These are phyloP conservation scores for Cotesia chilonis DNA, from an alignment of 1,140 invertebrate species.

Conservation along the genomic window DNA sequence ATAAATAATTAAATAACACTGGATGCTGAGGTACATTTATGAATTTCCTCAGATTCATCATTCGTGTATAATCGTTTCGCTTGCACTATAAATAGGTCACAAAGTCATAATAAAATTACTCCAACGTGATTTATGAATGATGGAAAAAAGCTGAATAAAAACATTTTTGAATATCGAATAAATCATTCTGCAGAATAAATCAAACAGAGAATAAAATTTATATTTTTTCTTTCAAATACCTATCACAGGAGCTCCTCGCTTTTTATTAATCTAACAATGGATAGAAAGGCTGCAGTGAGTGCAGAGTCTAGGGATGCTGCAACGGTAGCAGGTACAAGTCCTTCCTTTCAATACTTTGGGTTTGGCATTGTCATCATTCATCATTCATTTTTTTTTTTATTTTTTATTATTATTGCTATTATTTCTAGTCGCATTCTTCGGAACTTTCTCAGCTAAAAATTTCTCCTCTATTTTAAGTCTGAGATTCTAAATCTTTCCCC, in stretches of 20 bases:
- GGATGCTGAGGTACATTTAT: background rate
- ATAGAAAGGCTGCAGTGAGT: slow-evolving; percentile 24
- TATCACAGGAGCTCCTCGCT: slow-evolving; percentile 14
- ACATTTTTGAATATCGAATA: slow-evolving; percentile 3
- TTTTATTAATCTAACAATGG: slow-evolving; percentile 31
- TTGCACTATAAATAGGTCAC: slow-evolving; percentile 1
- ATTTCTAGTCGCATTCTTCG: slow-evolving; percentile 15
- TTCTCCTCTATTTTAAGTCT: background rate
- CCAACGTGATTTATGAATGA: slow-evolving; percentile 1
- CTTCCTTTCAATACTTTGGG: background rate
- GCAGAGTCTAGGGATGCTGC: slow-evolving; percentile 3
- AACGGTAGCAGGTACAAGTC: slow-evolving; percentile 31
- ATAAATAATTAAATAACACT: slow-evolving; percentile 20
- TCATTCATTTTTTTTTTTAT: slow-evolving; percentile 9
- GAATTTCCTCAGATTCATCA: slow-evolving; percentile 1
- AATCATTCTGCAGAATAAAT: background rate
- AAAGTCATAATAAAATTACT: slow-evolving; percentile 5
- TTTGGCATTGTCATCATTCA: slow-evolving; percentile 29
- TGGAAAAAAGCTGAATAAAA: background rate
- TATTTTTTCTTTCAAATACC: slow-evolving; percentile 15
- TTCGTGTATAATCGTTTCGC: background rate
- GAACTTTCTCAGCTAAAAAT: background rate
- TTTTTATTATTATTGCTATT: slow-evolving; percentile 1
- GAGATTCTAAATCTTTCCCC: background rate
- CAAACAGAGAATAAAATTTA: slow-evolving; percentile 14